Evolutionary conservation across 2,888 invertebrate species (phyloP).

Genomic region (Colostygia pectinataria): DNA sequence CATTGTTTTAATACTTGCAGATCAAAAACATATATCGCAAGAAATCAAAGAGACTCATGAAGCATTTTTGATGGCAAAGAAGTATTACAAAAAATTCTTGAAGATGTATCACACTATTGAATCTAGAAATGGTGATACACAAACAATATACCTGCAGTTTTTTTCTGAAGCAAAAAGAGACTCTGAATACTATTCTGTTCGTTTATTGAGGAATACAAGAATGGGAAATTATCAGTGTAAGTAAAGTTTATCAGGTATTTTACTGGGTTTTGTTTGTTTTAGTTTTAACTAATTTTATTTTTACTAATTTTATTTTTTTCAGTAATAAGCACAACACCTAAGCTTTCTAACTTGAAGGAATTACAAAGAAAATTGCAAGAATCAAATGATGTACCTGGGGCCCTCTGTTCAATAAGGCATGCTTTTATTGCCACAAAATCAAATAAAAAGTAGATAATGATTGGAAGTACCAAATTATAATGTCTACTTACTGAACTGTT

Average conservation of each 20-base stretch:
- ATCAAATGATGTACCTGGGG: conserved; percentile 66
- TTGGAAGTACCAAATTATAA: too few species aligned
- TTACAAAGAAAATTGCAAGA: conserved; percentile 56
- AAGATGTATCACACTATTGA: conserved; percentile 72
- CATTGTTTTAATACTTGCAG: conserved; percentile 40
- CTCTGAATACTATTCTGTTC: conserved; percentile 63
- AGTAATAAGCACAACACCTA: conserved; percentile 65
- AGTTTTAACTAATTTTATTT: not conserved
- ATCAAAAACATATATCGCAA: conserved; percentile 63
- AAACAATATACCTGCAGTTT: conserved; percentile 67
- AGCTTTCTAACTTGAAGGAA: conserved; percentile 53
- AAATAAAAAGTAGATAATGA: conserved; percentile 40
- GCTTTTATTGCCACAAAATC: conserved; percentile 48
- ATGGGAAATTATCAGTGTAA: conserved; percentile 62
- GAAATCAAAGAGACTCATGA: conserved; percentile 76
- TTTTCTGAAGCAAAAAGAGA: conserved; percentile 72
- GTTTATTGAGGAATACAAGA: conserved; percentile 52
- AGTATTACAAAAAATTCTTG: conserved; percentile 69
- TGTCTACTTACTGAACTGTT: too few species aligned
- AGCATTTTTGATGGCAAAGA: conserved; percentile 75
- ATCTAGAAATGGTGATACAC: conserved; percentile 48
- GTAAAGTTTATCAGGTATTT: conserved; percentile 29
- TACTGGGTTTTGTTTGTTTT: not conserved
- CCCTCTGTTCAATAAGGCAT: conserved; percentile 61
- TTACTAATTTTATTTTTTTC: conserved; percentile 38